phyloP scores from a whole-genome alignment of 2,888 invertebrate genomes.

The Heliconius hortense region DNA sequence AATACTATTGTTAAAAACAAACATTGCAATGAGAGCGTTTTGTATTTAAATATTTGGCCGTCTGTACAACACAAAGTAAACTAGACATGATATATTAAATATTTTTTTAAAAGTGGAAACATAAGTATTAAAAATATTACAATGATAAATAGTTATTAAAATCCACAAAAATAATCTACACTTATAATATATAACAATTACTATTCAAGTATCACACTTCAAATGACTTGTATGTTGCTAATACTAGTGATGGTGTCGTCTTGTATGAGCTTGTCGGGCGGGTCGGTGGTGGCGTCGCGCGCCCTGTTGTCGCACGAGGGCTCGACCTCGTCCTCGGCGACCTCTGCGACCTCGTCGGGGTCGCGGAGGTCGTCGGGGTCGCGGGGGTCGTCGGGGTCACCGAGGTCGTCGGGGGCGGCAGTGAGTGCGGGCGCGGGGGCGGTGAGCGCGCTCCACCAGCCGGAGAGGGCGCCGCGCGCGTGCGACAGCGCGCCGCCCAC shows the following conservation, averaged over 20 bases:
- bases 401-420: constrained; percentile 36
- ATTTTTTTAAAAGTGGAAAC: background rate
- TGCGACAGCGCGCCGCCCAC: constrained; percentile 92
- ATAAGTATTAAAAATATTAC: background rate
- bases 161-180: constrained; percentile 34
- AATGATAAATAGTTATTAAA: constrained; percentile 24
- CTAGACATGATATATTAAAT: background rate
- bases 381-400: constrained; percentile 42
- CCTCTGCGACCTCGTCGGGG: constrained; percentile 52
- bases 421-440: constrained; percentile 48
- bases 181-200: constrained; percentile 29
- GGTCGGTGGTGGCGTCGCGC: constrained; percentile 44
- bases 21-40: background rate
- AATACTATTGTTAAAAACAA: background rate
- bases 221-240: constrained; percentile 64
- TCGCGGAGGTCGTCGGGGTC: constrained; percentile 54
- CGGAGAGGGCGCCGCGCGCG: constrained; percentile 92
- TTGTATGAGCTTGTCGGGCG: constrained; percentile 67
- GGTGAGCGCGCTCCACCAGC: constrained; percentile 88
- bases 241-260: constrained; percentile 51
- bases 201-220: constrained; percentile 43
- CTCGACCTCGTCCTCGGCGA: constrained; percentile 41
- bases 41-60: background rate
- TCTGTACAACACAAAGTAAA: constrained; percentile 6
- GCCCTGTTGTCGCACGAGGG: constrained; percentile 42